Evolutionary conservation across 1,140 invertebrate species (phyloP).

Genomic region (Cyclina sinensis): DNA sequence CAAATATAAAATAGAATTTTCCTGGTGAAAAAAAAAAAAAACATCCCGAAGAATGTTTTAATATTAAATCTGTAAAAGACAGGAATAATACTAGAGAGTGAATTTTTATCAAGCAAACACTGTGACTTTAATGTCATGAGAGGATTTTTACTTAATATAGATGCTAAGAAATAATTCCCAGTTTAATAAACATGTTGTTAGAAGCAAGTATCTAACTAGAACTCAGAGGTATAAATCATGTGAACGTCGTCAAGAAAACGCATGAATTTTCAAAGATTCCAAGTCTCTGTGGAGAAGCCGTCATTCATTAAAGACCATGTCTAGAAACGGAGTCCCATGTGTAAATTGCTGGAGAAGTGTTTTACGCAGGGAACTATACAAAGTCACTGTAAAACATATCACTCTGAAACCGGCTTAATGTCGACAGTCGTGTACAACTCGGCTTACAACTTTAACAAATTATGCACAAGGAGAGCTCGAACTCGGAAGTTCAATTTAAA

Average conservation of each 20-base stretch:
- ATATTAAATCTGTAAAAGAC: too few relatives aligned
- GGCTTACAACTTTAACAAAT: slow-evolving; percentile 58
- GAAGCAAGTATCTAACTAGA: not conserved
- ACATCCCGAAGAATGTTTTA: too few relatives aligned
- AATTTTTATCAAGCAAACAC: too few relatives aligned
- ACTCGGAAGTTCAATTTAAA: slow-evolving; percentile 68
- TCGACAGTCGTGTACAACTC: slow-evolving; percentile 41
- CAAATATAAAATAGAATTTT: too few relatives aligned
- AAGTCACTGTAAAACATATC: not conserved
- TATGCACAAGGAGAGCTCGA: slow-evolving; percentile 53
- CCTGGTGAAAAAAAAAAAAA: too few relatives aligned
- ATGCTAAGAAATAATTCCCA: not conserved
- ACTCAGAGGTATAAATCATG: not conserved
- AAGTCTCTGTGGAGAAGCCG: not conserved
- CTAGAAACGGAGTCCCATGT: slow-evolving; percentile 21
- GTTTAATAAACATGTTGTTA: slow-evolving; percentile 3
- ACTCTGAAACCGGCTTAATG: slow-evolving; percentile 62
- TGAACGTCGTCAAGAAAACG: not conserved
- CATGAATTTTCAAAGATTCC: slow-evolving; percentile 34
- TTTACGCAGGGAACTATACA: slow-evolving; percentile 14
- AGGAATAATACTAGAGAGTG: too few relatives aligned
- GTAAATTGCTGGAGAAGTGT: slow-evolving; percentile 1
- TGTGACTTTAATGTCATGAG: too few relatives aligned
- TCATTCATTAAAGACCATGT: slow-evolving; percentile 20
- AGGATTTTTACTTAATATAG: not conserved